phyloP scores from a whole-genome alignment of 2,113 vertebrate genomes.

The Vimba vimba region DNA sequence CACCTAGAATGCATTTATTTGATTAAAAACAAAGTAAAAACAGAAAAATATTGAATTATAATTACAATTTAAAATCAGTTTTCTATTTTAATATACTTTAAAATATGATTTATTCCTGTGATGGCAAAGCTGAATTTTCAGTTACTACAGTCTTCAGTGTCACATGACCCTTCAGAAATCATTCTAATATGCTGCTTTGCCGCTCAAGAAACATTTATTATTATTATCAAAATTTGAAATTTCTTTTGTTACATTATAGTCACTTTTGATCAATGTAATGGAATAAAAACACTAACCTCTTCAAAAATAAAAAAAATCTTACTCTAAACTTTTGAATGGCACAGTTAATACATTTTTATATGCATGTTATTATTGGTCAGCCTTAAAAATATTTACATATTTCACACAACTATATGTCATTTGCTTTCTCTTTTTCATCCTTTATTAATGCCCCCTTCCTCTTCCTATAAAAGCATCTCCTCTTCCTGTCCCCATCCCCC shows the following conservation, averaged over 20 bases:
- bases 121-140: no score
- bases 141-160: no score
- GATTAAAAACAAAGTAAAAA: not conserved
- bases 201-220: not conserved
- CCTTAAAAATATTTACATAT: not conserved
- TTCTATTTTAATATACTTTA: no score
- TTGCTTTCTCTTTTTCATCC: not conserved
- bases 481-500: slow-evolving; percentile 21
- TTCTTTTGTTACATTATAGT: not conserved
- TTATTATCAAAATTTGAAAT: not conserved
- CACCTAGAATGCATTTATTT: not conserved
- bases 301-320: not conserved
- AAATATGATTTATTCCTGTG: no score
- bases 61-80: not conserved
- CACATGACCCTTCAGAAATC: no score
- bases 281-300: no score
- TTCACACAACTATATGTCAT: not conserved
- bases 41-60: not conserved
- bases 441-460: not conserved
- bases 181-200: not conserved
- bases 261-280: no score
- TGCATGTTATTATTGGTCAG: not conserved
- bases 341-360: not conserved
- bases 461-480: not conserved
- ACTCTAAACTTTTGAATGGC: not conserved